Evolutionary conservation across 64 coral and sea anemone species (phyloP).

Genomic region (Anthopleura sola): DNA sequence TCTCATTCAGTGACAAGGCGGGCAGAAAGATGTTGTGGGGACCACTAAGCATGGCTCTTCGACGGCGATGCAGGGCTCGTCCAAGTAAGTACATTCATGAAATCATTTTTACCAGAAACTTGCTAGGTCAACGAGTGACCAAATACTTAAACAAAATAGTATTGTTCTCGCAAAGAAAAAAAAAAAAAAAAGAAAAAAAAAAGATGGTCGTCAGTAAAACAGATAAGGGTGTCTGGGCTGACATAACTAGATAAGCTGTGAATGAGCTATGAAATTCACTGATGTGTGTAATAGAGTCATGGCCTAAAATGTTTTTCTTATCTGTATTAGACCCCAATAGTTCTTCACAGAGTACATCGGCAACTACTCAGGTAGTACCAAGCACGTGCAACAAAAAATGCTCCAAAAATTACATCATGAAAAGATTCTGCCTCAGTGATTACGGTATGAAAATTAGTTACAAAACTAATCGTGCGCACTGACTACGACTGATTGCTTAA

Average conservation of each 20-base stretch:
- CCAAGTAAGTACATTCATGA: constrained; percentile 11
- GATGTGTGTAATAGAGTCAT: too few relatives aligned
- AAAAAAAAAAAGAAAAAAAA: too few relatives aligned
- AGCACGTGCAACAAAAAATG: constrained; percentile 71
- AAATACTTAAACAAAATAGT: too few relatives aligned
- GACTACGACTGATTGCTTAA: too few relatives aligned
- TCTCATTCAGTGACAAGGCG: constrained; percentile 55
- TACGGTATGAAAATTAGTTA: constrained; percentile 46
- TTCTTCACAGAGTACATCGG: constrained; percentile 10
- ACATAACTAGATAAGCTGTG: too few relatives aligned
- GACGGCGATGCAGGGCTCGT: constrained; percentile 44
- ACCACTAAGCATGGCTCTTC: constrained; percentile 52
- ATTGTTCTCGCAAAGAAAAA: too few relatives aligned
- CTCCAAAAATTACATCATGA: constrained; percentile 67
- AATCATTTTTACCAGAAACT: too few relatives aligned
- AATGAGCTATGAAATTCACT: too few relatives aligned
- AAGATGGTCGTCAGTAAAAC: too few relatives aligned
- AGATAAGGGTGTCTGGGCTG: too few relatives aligned
- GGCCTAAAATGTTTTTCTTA: neutral
- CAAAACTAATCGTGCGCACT: too few relatives aligned
- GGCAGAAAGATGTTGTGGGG: constrained; percentile 67
- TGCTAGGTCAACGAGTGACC: too few relatives aligned
- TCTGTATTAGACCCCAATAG: neutral
- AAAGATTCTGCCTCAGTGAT: constrained; percentile 77
- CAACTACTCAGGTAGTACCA: constrained; percentile 16